These are phyloP conservation scores for Helarctos malayanus DNA, from an alignment of 2,797 vertebrate genomes.

Conservation along the genomic window DNA sequence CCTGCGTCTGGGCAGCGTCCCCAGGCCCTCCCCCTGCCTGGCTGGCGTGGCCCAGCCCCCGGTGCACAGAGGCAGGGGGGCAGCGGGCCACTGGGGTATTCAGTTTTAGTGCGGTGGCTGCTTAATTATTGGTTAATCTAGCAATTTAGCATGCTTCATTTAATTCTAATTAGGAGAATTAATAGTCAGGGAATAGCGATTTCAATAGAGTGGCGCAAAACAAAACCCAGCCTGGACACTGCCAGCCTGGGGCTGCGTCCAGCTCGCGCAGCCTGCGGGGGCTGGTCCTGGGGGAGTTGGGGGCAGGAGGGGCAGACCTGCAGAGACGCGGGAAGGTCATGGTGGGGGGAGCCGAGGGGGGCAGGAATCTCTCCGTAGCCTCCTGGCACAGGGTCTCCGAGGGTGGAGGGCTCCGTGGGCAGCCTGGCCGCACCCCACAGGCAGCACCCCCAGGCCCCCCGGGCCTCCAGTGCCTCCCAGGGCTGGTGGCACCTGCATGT, in stretches of 20 bases:
- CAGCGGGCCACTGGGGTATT: constrained; percentile 74
- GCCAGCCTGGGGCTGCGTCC: constrained; percentile 40
- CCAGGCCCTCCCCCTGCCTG: rapidly evolving
- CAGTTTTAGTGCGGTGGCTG: constrained; percentile 89
- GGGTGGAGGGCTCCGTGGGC: neutral
- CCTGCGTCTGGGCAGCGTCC: rapidly evolving
- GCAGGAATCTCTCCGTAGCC: neutral
- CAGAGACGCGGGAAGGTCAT: neutral
- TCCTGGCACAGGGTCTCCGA: neutral
- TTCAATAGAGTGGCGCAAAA: constrained; percentile 90
- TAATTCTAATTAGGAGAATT: constrained; percentile 95
- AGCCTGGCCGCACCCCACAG: rapidly evolving
- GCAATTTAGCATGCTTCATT: constrained; percentile 94
- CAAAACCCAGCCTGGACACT: constrained; percentile 85
- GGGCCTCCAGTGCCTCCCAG: neutral
- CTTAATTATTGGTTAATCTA: constrained; percentile 95
- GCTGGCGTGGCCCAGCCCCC: rapidly evolving
- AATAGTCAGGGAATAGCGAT: constrained; percentile 92
- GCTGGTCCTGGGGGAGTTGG: constrained; percentile 57
- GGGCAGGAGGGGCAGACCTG: constrained; percentile 64
- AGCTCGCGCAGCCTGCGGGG: constrained; percentile 13
- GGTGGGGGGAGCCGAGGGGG: neutral
- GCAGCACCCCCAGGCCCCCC: constrained; percentile 80
- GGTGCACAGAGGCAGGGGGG: no score
- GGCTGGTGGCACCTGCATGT: constrained; percentile 87